Base-by-base conservation (phyloP, 2,888 invertebrate species). In the Diarsia rubi region DNA sequence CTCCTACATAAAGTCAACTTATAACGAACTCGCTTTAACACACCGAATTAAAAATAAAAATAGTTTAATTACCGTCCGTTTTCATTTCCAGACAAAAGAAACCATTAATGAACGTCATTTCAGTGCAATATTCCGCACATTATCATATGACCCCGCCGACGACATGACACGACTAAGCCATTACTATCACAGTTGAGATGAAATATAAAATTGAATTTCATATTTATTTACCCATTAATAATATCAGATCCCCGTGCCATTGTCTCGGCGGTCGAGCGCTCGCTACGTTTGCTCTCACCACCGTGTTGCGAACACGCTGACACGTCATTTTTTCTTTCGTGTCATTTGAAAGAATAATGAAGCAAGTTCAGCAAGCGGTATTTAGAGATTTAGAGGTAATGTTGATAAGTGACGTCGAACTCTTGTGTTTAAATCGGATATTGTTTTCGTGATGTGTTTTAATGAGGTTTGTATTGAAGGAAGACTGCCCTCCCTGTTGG, bases 291-390 rank as follows among this genome's bases (percentile, higher is more conserved):
- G 79, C 80, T 80, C 82, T 81, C 86, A 76, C 74, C 73, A 72
- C 71, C 75, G 81, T 89, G 92, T 82, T 76, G 70, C 69, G 80
- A 84, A 79, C 81, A 80, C 75, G 89, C 88, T 90, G 91, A 91
- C 89, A 86, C 88, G 87, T 90, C 88, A 91, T 90, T 91, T 91
- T 91, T 92, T 88, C 86, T 87, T 82, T 90, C 90, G 86, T 89
- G 90, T 89, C 86, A 89, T 85, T 83, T 85, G 85, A 83, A 89
- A 88, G 88, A 86, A 88, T 90, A 89, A 90, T 90, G 90, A 89
- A 88, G 84, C 81, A 79, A 86, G 79, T 87, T 87, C 86, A 83
- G 87, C 77, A 75, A 82, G 81, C 72, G 72, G 81, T 86, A 76
- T 86, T 86, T 68, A 74, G 74, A 82, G 86, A 76, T 86, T 86